Evolutionary conservation across 2,113 vertebrate species (phyloP).

Genomic region (Halichoeres trimaculatus): DNA sequence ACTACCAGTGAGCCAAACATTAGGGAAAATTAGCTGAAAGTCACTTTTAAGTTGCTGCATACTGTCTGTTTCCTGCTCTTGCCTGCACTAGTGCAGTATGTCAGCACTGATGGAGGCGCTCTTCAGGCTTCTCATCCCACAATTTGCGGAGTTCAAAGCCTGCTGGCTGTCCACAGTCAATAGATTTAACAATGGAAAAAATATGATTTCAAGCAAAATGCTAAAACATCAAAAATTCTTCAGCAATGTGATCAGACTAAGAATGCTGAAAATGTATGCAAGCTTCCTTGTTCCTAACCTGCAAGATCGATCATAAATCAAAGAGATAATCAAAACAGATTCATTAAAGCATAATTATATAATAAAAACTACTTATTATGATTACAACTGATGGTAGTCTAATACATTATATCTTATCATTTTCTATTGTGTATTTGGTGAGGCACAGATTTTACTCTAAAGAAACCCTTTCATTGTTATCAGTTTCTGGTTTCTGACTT

Average conservation of each 20-base stretch:
- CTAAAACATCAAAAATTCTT: too few species aligned
- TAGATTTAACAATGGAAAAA: too few species aligned
- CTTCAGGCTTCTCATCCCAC: too few species aligned
- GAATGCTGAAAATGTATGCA: not conserved
- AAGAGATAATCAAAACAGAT: not conserved
- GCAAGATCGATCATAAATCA: not conserved
- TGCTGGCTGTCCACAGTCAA: too few species aligned
- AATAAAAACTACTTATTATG: not conserved
- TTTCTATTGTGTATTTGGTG: not conserved
- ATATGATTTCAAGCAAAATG: too few species aligned
- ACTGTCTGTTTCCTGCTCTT: too few species aligned
- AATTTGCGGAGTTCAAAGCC: too few species aligned
- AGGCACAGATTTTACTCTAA: not conserved
- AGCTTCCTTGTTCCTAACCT: not conserved
- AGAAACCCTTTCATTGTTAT: not conserved
- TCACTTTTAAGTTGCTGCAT: too few species aligned
- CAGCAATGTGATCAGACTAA: not conserved
- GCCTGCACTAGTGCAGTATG: too few species aligned
- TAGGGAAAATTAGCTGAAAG: too few species aligned
- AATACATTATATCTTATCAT: not conserved
- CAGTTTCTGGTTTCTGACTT: not conserved
- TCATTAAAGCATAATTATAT: not conserved
- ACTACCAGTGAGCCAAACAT: too few species aligned
- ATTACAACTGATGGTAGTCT: not conserved
- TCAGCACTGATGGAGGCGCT: too few species aligned